Evolutionary conservation across 2,113 vertebrate species (phyloP).

Genomic region (human (Homo sapiens)): GRCh38 chr1:9613001-9613500

Average conservation of each 20-base stretch:
- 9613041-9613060: slow-evolving; percentile 89
- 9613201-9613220: neutral
- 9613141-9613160: slow-evolving; percentile 40
- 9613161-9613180: neutral
- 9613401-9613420: neutral
- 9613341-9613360: neutral
- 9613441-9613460: neutral
- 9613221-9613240: neutral
- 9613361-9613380: neutral
- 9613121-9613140: slow-evolving; percentile 66
- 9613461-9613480: rapidly evolving
- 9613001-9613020: slow-evolving; percentile 87
- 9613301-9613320: neutral
- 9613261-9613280: neutral
- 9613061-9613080: slow-evolving; percentile 88
- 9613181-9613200: neutral
- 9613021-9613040: slow-evolving; percentile 91
- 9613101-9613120: neutral
- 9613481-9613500: neutral
- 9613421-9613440: neutral
- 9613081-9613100: slow-evolving; percentile 57
- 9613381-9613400: neutral
- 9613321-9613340: slow-evolving; percentile 73
- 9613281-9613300: neutral
- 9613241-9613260: neutral